Evolutionary conservation across 2,888 invertebrate species (phyloP).

Genomic region (Cephus spinipes): DNA sequence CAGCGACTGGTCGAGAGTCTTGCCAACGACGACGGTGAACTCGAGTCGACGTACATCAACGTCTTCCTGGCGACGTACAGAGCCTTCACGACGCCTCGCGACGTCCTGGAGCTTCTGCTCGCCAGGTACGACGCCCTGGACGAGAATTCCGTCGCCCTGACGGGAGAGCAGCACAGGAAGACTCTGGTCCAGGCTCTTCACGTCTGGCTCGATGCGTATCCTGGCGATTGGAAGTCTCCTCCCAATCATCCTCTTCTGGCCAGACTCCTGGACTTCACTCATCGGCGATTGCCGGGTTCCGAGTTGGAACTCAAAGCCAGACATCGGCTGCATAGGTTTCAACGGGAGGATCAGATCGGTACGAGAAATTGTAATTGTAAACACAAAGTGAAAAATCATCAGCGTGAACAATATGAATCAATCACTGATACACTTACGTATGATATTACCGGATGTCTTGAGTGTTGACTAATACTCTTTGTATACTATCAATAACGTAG

Average conservation of each 20-base stretch:
- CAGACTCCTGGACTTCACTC: conserved; percentile 87
- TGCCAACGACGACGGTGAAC: conserved; percentile 93
- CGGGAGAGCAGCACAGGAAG: conserved; percentile 81
- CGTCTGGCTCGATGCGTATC: conserved; percentile 98
- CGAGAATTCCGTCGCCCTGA: conserved; percentile 70
- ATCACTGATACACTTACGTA: neutral
- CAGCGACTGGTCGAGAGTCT: conserved; percentile 93
- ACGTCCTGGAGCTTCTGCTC: conserved; percentile 85
- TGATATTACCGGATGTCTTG: conserved; percentile 25
- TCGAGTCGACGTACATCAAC: conserved; percentile 97
- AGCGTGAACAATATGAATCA: neutral
- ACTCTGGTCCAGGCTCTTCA: conserved; percentile 91
- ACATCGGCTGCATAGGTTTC: conserved; percentile 82
- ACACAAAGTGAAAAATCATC: neutral
- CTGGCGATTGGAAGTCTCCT: conserved; percentile 89
- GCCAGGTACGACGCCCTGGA: conserved; percentile 81
- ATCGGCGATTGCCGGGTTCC: conserved; percentile 83
- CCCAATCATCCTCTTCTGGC: conserved; percentile 84
- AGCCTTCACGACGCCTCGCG: conserved; percentile 88
- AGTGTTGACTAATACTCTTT: conserved; percentile 23
- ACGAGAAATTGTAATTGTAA: neutral
- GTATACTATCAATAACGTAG: conserved; percentile 10
- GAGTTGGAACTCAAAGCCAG: conserved; percentile 84
- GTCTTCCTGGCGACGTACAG: conserved; percentile 96
- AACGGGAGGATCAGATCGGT: conserved; percentile 69